phyloP scores from a whole-genome alignment of 1,140 invertebrate species.

The Leucophenga varia region DNA sequence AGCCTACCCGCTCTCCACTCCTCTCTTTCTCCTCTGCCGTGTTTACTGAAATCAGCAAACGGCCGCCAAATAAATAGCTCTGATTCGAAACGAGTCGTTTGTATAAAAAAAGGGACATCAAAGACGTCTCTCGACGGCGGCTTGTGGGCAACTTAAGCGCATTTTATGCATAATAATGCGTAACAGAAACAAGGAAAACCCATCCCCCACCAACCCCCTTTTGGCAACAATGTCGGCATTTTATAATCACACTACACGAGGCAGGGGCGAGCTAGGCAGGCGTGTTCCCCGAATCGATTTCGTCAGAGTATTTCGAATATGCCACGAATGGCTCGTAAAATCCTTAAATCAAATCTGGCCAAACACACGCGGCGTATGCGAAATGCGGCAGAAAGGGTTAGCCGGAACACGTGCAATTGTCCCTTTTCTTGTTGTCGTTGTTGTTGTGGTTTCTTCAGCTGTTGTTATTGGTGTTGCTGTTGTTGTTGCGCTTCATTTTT shows the following conservation, averaged over 20 bases:
- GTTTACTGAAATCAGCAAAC: constrained; percentile 43
- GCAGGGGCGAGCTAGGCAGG: too few species aligned
- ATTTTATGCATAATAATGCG: constrained; percentile 48
- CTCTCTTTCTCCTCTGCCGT: background rate
- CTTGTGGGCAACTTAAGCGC: constrained; percentile 28
- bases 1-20: background rate
- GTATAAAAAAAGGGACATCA: constrained; percentile 36
- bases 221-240: constrained; percentile 21
- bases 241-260: constrained; percentile 8
- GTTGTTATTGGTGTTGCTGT: constrained; percentile 8
- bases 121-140: constrained; percentile 17
- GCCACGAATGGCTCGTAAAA: too few species aligned
- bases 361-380: too few species aligned
- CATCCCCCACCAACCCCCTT: too few species aligned
- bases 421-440: constrained; percentile 6
- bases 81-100: too few species aligned
- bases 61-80: constrained; percentile 41
- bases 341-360: too few species aligned
- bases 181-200: constrained; percentile 20
- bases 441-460: constrained; percentile 26
- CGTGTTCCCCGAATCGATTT: constrained; percentile 10
- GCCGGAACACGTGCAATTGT: constrained; percentile 12
- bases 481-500: constrained; percentile 16
- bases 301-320: too few species aligned
- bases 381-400: constrained; percentile 5